A percentile compares a stretch with the other conserved stretches of the same genome.
These are phyloP conservation scores for Porites evermanni DNA, from an alignment of 92 coral and sea anemone genomes.

Conservation along the genomic window DNA sequence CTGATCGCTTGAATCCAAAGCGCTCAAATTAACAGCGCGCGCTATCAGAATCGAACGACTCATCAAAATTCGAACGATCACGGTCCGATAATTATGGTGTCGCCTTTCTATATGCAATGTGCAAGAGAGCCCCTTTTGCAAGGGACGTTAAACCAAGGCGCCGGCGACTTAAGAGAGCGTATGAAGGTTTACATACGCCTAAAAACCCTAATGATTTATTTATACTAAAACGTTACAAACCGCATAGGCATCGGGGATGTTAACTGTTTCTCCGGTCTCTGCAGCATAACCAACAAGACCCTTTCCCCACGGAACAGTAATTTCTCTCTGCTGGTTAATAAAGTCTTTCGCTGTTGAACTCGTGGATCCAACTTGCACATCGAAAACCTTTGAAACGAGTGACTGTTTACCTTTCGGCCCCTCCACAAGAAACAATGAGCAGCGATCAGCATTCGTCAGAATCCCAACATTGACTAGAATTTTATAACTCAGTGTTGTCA, in stretches of 20 bases:
- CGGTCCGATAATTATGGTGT: constrained; percentile 23
- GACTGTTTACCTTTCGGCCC: constrained; percentile 96
- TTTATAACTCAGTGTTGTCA: constrained; percentile 96
- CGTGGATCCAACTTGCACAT: constrained; percentile 90
- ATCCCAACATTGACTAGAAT: constrained; percentile 99
- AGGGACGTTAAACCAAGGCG: constrained; percentile 35
- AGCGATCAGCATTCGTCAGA: constrained; percentile 98
- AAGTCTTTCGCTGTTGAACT: constrained; percentile 81
- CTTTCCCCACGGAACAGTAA: constrained; percentile 97
- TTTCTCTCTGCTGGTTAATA: constrained; percentile 87
- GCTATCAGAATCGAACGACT: constrained; percentile 27
- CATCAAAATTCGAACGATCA: constrained; percentile 28
- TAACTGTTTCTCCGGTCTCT: constrained; percentile 97
- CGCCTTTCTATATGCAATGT: not conserved
- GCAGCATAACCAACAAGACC: constrained; percentile 99
- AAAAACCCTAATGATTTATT: constrained; percentile 89
- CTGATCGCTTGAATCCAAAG: constrained; percentile 19
- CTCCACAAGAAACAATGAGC: constrained; percentile 97
- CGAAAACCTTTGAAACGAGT: constrained; percentile 98
- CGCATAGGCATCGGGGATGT: constrained; percentile 99
- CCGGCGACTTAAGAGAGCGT: constrained; percentile 68
- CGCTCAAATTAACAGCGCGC: constrained; percentile 15
- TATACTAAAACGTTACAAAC: constrained; percentile 89
- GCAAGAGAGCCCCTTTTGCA: constrained; percentile 47
- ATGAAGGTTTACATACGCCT: constrained; percentile 81